Evolutionary conservation across 2,113 vertebrate genomes (phyloP), one percentile per base, ranked within the genome.

Genomic region (Phyllostomus hastatus): DNA sequence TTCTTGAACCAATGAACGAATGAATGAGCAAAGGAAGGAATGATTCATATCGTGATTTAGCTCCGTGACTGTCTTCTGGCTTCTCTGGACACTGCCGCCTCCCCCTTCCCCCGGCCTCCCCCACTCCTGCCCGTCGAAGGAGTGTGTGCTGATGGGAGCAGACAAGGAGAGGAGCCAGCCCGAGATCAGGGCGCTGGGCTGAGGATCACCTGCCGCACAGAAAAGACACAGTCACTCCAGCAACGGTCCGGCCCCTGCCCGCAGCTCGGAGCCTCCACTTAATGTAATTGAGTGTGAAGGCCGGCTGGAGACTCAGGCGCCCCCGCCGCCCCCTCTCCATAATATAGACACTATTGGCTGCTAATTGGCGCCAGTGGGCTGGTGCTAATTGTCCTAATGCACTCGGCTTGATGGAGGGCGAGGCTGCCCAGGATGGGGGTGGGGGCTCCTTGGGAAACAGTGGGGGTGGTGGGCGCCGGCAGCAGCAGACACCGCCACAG

Each of bases 281-380:
- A 99, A 99, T 99, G 99, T 99, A 99, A 99, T 99, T 99, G 99
- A 99, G 99, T 99, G 99, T 99, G 99, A 99, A 99, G 99, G 99
- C 99, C 99, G 99, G 99, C 99, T 99, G 99, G 99, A 99, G 98
- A 99, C 98, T 98, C 95, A 95, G 98, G 98, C 97, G 97, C 97
- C 96, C 98, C 95, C 61, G 4, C 96, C 46, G 96, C 97, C 98
- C 98, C 98, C 97, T 95, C 81, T 96, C 97, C 98, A 96, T 96
- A 98, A 94, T 91, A 98, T 96, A 98, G 98, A 99, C 99, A 98
- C 99, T 99, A 99, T 99, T 99, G 99, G 99, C 99, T 99, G 99
- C 99, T 99, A 99, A 99, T 99, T 99, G 99, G 99, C 99, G 99
- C 99, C 99, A 99, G 99, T 99, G 99, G 99, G 99, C 99, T 99